Conservation (phyloP, 2,797 vertebrate genomes). For the Sebastes vulpes region DNA sequence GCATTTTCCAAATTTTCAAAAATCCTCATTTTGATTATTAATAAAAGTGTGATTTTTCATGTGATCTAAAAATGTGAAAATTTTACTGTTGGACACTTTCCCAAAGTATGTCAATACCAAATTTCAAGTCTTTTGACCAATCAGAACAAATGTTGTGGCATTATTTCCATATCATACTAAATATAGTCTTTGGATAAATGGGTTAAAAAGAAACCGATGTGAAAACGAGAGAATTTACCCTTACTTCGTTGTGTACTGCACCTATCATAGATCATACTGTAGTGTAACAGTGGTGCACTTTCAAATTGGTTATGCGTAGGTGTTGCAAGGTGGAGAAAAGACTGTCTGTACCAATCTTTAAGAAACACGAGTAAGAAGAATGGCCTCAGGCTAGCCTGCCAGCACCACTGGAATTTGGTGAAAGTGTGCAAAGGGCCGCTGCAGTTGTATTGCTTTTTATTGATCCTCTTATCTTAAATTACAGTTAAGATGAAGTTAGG, state of each 20-base stretch:
- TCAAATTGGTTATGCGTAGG: not conserved
- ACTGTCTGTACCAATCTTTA: not conserved
- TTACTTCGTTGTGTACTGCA: not conserved
- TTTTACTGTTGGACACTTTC: too few species aligned
- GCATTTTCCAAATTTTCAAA: too few species aligned
- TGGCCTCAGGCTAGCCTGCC: not conserved
- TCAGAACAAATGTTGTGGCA: too few species aligned
- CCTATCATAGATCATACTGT: not conserved
- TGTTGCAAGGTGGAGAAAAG: not conserved
- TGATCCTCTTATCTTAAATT: slow-evolving; percentile 51
- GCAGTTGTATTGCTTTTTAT: slow-evolving; percentile 30
- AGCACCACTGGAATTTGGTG: slow-evolving; percentile 5
- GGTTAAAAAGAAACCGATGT: not conserved
- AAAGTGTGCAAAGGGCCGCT: slow-evolving; percentile 14
- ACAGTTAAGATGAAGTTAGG: slow-evolving; percentile 21
- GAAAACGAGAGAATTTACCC: not conserved
- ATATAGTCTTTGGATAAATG: too few species aligned
- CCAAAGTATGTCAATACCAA: too few species aligned
- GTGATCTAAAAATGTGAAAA: too few species aligned
- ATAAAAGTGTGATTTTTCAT: too few species aligned
- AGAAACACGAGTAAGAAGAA: not conserved
- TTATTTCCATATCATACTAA: too few species aligned
- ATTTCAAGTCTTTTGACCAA: too few species aligned
- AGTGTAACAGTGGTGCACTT: not conserved
- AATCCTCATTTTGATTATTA: too few species aligned